Evolutionary conservation across 2,113 vertebrate species (phyloP).

Genomic region (Leucosticte australis): DNA sequence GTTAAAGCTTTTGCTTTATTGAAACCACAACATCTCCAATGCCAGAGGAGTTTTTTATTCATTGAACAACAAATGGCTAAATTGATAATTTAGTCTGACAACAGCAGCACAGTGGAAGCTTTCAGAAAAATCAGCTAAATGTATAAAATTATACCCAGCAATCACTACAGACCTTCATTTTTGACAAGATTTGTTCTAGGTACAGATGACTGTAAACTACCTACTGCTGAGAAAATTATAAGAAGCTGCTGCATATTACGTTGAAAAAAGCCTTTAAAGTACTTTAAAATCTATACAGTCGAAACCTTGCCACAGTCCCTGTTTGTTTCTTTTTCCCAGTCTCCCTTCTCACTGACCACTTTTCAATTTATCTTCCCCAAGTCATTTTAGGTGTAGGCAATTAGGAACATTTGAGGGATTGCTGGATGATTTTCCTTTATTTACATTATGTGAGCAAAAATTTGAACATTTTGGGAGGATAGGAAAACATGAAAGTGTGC

Average conservation of each 20-base stretch:
- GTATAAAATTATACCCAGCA: conserved; percentile 67
- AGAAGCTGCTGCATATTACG: conserved; percentile 53
- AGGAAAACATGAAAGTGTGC: not conserved
- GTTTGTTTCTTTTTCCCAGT: not conserved
- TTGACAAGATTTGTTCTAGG: conserved; percentile 65
- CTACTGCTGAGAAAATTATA: conserved; percentile 63
- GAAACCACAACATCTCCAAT: conserved; percentile 51
- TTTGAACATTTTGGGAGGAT: not conserved
- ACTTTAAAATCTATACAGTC: conserved; percentile 5
- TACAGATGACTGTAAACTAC: conserved; percentile 60
- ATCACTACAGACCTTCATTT: conserved; percentile 64
- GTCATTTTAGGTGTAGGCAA: not conserved
- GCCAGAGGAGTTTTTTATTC: conserved; percentile 64
- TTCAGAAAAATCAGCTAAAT: conserved; percentile 69
- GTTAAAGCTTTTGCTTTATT: conserved; percentile 59
- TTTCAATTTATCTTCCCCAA: not conserved
- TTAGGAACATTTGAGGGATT: conserved; percentile 22
- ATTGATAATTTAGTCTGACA: conserved; percentile 69
- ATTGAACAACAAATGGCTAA: conserved; percentile 66
- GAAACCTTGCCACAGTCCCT: not conserved
- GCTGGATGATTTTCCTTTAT: conserved; percentile 31
- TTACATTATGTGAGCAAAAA: conserved; percentile 48
- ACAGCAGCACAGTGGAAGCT: conserved; percentile 54
- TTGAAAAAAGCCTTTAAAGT: conserved; percentile 49
- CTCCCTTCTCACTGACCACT: conserved; percentile 26